Conservation (phyloP, 2,113 vertebrate genomes). For the Geothlypis trichas region DNA sequence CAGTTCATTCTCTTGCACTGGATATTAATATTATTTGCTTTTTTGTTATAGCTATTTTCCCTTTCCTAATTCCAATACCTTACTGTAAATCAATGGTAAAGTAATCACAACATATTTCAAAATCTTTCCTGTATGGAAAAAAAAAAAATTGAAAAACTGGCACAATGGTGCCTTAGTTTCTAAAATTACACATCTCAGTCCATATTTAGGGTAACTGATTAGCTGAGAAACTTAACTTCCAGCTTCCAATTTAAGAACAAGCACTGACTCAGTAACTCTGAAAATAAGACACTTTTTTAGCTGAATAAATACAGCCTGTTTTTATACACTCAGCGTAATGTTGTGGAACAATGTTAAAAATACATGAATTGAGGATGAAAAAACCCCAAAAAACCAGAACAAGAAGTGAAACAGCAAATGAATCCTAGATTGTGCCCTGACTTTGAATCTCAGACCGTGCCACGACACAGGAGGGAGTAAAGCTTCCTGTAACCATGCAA, state of each 20-base stretch:
- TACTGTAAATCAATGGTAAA: neutral
- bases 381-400: neutral
- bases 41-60: neutral
- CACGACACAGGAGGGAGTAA: neutral
- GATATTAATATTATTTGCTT: neutral
- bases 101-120: neutral
- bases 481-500: conserved; percentile 9
- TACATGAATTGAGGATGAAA: neutral
- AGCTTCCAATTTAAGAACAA: neutral
- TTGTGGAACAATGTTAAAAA: neutral
- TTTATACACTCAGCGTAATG: neutral
- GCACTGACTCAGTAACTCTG: neutral
- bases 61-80: neutral
- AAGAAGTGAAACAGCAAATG: neutral
- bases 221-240: conserved; percentile 4
- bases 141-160: neutral
- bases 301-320: neutral
- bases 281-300: neutral
- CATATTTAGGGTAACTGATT: neutral
- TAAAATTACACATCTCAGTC: neutral
- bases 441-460: neutral
- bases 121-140: neutral
- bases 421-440: neutral
- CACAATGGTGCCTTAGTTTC: neutral
- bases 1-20: neutral